phyloP scores from a whole-genome alignment of 2,888 invertebrate species.

The Drosophila tripunctata region DNA sequence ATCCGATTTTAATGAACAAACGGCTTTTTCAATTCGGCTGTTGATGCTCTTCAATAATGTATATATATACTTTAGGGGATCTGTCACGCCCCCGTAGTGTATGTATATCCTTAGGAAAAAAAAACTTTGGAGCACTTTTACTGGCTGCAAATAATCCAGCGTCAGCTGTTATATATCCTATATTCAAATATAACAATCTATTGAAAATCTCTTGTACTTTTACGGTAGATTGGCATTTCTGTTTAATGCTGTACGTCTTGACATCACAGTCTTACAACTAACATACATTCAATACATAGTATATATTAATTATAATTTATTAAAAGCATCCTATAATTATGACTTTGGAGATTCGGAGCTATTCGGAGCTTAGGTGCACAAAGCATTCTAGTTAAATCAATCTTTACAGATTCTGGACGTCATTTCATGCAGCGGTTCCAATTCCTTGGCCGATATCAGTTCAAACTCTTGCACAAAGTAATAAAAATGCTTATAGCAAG shows the following conservation, averaged over 20 bases:
- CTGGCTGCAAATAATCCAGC: too few relatives aligned
- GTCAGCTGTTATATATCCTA: too few relatives aligned
- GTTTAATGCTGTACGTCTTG: constrained; percentile 40
- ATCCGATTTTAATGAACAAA: too few relatives aligned
- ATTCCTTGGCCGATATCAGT: constrained; percentile 91
- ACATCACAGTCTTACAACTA: constrained; percentile 57
- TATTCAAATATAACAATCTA: too few relatives aligned
- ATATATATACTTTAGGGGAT: too few relatives aligned
- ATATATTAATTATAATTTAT: constrained; percentile 26
- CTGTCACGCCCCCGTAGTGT: too few relatives aligned
- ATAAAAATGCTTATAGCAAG: constrained; percentile 97
- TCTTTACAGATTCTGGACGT: constrained; percentile 88
- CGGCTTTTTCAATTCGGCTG: too few relatives aligned
- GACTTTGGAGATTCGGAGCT: constrained; percentile 46
- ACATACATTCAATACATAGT: constrained; percentile 33
- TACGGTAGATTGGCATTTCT: constrained; percentile 19
- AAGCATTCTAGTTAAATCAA: constrained; percentile 11
- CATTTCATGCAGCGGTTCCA: constrained; percentile 93
- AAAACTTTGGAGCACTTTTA: too few relatives aligned
- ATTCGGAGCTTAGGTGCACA: constrained; percentile 11
- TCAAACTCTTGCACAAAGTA: constrained; percentile 95
- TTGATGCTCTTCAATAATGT: too few relatives aligned
- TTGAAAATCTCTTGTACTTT: neutral
- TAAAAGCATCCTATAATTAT: constrained; percentile 53
- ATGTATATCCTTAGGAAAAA: too few relatives aligned